Percentiles rank a stretch among this genome's conserved stretches.
phyloP scores from a whole-genome alignment of 2,797 vertebrate species.

The Crypturellus tataupa region DNA sequence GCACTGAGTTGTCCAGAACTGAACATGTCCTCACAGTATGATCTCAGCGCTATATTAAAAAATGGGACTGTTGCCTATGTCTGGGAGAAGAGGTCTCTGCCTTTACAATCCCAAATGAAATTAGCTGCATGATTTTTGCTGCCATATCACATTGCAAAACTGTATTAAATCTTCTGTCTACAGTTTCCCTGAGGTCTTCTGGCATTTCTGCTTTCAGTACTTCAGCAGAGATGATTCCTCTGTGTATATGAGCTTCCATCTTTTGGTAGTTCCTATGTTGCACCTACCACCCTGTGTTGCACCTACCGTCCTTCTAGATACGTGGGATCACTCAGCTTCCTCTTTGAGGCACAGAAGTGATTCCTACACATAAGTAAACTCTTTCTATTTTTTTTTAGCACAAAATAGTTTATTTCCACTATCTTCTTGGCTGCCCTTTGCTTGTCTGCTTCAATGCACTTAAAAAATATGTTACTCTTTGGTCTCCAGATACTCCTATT shows the following conservation, averaged over 20 bases:
- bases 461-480: constrained; percentile 11
- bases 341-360: constrained; percentile 22
- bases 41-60: constrained; percentile 70
- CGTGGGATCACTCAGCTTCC: neutral
- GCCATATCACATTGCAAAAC: constrained; percentile 72
- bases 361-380: constrained; percentile 34
- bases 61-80: constrained; percentile 52
- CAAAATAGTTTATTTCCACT: constrained; percentile 34
- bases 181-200: constrained; percentile 67
- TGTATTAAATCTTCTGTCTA: constrained; percentile 70
- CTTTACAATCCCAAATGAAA: constrained; percentile 75
- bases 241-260: constrained; percentile 48
- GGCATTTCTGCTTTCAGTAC: constrained; percentile 60
- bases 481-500: constrained; percentile 53
- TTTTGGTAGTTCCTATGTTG: constrained; percentile 41
- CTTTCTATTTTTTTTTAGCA: constrained; percentile 37
- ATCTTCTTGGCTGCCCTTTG: constrained; percentile 27
- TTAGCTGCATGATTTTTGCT: constrained; percentile 73
- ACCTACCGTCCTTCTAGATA: constrained; percentile 53
- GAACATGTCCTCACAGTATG: constrained; percentile 46
- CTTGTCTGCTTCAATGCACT: constrained; percentile 8
- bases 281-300: constrained; percentile 56
- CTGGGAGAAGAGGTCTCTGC: constrained; percentile 63
- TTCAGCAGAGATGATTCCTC: constrained; percentile 62
- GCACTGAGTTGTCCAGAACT: constrained; percentile 34